Evolutionary conservation across 2,888 invertebrate genomes (phyloP), one percentile per base, ranked within the genome.

Genomic region (Ophion slaviceki): DNA sequence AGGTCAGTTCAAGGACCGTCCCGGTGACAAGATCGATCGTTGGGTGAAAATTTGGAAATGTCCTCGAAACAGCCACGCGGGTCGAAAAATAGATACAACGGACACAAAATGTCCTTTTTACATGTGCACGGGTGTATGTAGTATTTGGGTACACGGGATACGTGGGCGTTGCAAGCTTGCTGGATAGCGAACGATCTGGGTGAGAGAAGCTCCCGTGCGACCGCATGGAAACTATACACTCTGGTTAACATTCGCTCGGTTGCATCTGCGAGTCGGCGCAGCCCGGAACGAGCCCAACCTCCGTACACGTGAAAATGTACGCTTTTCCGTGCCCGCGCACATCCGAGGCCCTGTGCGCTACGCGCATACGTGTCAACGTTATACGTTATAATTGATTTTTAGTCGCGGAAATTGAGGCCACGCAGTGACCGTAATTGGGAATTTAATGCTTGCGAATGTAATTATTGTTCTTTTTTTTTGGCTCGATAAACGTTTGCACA

Each of bases 241-340:
- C 75, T 59, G 74, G 74, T 85, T 85, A 85, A 85, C 85, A 64
- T 78, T 78, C 45, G 71, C 76, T 57, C 72, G 74, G 81, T 78
- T 53, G 62, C 47, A 47, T 61, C 40, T 28, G 53, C 77, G 77
- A 77, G 77, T 77, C 57, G 77, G 77, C 57, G 77, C 77, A 77
- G 67, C 53, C 67, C 20, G 11, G 77, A 67, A 36, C 77, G 20
- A 66, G 40, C 10, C 10, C 62, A 28, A 28, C 20, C 57, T 36
- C 28, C 70, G 64, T 59, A 62, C 62, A 47, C 62, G 47, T 40
- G 45, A 59, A 40, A 24, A 71, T 59, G 28, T 14, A 70, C 36
- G 36, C 32, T 28, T n/a, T 67, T 28, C 53, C 59, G 59, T 67
- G 61, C 53, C 20, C 28, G 59, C 53, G 14, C 53, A 53, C 53